Base-by-base conservation (phyloP, 2,888 invertebrate species). In the Hirtodrosophila alboralis region DNA sequence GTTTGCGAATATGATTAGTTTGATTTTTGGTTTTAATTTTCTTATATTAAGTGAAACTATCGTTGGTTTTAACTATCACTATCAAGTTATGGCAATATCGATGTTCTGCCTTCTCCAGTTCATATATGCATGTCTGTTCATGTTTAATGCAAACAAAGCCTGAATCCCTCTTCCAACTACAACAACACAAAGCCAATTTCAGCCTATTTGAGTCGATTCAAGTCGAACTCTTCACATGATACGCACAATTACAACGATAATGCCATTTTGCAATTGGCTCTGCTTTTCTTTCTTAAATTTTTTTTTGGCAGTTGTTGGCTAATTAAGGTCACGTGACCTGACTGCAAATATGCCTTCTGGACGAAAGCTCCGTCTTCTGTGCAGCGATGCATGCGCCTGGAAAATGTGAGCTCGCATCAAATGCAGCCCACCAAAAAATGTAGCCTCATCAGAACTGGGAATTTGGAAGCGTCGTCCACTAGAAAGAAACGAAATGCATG, bases 281-380 rank as follows among this genome's bases (percentile, higher is more conserved):
- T 41, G 33, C 36, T 14, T 51, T 33, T 27, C 6, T 36, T 10
- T 14, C 10, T n/a, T 13, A 21, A 8, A 14, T 31, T 60, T 47
- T 47, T 58, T 67, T 68, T 68, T 60, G 53, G 66, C 37, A 58
- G 53, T 38, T 14, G 45, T 10, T 27, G 14, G 58, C 77, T 83
- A 79, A 83, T 80, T 80, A 80, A 72, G 80, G 84, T 75, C 80
- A 80, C 84, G 80, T 75, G 77, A 69, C 79, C 67, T 54, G 70
- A 43, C 36, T 58, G 62, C 61, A 48, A 68, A 67, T 51, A 33
- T 43, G 23, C 37, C 28, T 37, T 8, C 26, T 44, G 28, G 23
- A 30, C 30, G 16, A 4, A n/a, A 6, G 38, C 10, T 37, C 37
- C 51, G 43, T 69, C 59, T 61, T 36, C 41, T 77, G 75, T 57